Evolutionary conservation across 2,113 vertebrate genomes (phyloP).

Genomic region (Salvelinus sp.): DNA sequence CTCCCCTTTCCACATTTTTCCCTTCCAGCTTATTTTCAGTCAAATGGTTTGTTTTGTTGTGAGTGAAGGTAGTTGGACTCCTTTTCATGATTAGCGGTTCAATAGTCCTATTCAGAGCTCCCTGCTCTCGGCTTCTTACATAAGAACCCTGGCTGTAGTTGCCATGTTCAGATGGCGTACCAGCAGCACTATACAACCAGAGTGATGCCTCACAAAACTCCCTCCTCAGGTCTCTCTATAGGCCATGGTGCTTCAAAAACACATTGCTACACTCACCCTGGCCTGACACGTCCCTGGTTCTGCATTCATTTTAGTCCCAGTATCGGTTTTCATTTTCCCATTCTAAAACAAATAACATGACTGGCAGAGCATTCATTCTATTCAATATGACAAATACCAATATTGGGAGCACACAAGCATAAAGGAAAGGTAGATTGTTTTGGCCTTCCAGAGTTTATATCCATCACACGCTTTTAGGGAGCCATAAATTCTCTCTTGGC

Average conservation of each 20-base stretch:
- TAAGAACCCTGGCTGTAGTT: constrained; percentile 44
- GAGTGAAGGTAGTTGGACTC: not conserved
- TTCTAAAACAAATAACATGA: not conserved
- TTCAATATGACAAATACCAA: constrained; percentile 7
- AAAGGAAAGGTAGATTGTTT: constrained; percentile 31
- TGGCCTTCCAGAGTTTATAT: constrained; percentile 40
- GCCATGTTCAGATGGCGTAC: constrained; percentile 34
- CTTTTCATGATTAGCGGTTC: constrained; percentile 29
- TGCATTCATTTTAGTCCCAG: constrained; percentile 4
- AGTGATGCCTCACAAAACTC: constrained; percentile 22
- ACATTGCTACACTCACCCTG: constrained; percentile 10
- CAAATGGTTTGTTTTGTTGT: not conserved
- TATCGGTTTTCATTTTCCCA: constrained; percentile 30
- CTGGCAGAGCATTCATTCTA: not conserved
- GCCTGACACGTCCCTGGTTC: constrained; percentile 29
- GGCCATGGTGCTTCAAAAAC: constrained; percentile 8
- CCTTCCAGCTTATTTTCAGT: not conserved
- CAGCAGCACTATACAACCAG: constrained; percentile 37
- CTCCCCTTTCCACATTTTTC: not conserved
- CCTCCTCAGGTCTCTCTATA: constrained; percentile 5
- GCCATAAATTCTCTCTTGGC: constrained; percentile 4
- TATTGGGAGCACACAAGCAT: constrained; percentile 6
- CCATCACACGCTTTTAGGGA: constrained; percentile 26
- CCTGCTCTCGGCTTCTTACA: constrained; percentile 45
- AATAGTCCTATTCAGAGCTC: constrained; percentile 31